Evolutionary conservation across 1,140 invertebrate genomes (phyloP).

Genomic region (Eubasilissa regina): DNA sequence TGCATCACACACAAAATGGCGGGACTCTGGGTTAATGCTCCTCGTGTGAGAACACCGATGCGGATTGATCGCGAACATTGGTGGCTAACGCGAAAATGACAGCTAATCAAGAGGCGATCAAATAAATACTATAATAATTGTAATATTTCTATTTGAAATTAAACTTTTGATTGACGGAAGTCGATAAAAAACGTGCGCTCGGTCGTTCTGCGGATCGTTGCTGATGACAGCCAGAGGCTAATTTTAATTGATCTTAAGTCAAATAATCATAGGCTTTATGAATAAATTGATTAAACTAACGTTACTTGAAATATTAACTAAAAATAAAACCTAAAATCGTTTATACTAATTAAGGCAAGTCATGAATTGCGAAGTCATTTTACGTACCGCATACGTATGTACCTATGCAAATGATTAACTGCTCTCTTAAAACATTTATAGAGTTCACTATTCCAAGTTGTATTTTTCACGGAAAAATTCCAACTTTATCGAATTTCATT

Average conservation of each 20-base stretch:
- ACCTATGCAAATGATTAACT: too few relatives aligned
- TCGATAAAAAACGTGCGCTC: constrained; percentile 20
- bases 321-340: too few relatives aligned
- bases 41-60: constrained; percentile 17
- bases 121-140: constrained; percentile 48
- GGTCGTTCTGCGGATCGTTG: neutral
- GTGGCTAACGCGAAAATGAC: constrained; percentile 39
- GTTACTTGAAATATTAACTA: neutral
- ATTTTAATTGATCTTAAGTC: constrained; percentile 36
- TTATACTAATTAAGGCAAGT: too few relatives aligned
- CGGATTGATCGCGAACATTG: constrained; percentile 27
- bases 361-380: too few relatives aligned
- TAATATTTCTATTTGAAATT: constrained; percentile 41
- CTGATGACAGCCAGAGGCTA: constrained; percentile 16
- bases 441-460: too few relatives aligned
- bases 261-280: constrained; percentile 31
- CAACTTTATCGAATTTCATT: too few relatives aligned
- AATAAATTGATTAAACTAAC: constrained; percentile 23
- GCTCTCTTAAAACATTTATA: too few relatives aligned
- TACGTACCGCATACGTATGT: too few relatives aligned
- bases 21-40: constrained; percentile 9
- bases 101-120: constrained; percentile 46
- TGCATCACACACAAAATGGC: constrained; percentile 47
- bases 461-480: too few relatives aligned
- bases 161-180: constrained; percentile 36